Base-by-base conservation (phyloP, 2,888 invertebrate genomes). In the Crematogaster levior region DNA sequence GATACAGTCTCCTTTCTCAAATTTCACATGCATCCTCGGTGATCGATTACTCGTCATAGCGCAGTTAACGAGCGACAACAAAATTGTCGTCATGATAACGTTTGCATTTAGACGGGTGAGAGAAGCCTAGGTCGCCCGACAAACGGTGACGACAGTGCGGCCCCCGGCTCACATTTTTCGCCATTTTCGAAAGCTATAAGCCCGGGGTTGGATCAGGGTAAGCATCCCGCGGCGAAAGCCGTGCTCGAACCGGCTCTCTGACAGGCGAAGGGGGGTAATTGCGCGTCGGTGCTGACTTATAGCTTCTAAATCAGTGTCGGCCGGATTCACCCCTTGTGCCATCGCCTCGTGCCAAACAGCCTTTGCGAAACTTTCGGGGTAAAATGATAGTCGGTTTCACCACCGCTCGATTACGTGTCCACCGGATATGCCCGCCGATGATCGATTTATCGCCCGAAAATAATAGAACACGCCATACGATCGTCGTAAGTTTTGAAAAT, bases 261-360 rank as follows among this genome's bases (percentile, higher is more conserved):
- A 81, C 84, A 79, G 82, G 60, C 82, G 46, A 65, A 65, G 73
- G 84, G 88, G 90, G 89, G 92, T 93, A 93, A 93, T 93, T 93
- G 92, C 91, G 91, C 91, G 93, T 93, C 93, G 91, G 88, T 89
- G 88, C 88, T 93, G 93, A 93, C 93, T 93, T 93, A 93, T 93
- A 92, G 93, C 93, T 89, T 92, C 92, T 93, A 93, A 93, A 93
- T 93, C 93, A 92, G 92, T 92, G 91, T 92, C 92, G 90, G 88
- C 90, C 90, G 83, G 84, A 77, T 82, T 87, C 85, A 79, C 77
- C 83, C 84, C 84, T 75, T 84, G 85, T 86, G 73, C 81, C 84
- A 56, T 48, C 75, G 75, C 58, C 73, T 82, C 46, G 74, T n/a
- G 46, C 48, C 61, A 65, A 65, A 80, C 58, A 73, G 77, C 74